Percentiles rank a stretch among this genome's conserved stretches.
These are phyloP conservation scores for Sisor rabdophorus DNA, from an alignment of 2,113 vertebrate genomes.

Conservation along the genomic window DNA sequence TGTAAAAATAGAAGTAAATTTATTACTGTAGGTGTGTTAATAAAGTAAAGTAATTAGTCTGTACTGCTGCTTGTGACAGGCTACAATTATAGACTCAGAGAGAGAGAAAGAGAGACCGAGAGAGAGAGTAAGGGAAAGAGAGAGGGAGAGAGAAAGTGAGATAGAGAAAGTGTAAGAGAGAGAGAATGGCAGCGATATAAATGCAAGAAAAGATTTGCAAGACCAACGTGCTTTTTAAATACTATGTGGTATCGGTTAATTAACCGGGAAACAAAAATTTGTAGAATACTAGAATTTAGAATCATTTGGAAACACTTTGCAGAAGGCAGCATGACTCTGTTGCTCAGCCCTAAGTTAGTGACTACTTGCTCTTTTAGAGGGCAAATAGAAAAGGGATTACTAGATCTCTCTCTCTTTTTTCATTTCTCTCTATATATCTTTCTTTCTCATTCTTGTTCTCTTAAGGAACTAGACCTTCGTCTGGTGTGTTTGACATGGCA, in stretches of 20 bases:
- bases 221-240: background rate
- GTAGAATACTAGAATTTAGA: slow-evolving; percentile 51
- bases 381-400: slow-evolving; percentile 3
- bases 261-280: slow-evolving; percentile 49
- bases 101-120: background rate
- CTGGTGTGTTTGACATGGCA: slow-evolving; percentile 26
- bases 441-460: background rate
- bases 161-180: background rate
- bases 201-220: background rate
- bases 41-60: background rate
- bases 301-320: slow-evolving; percentile 57
- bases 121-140: background rate
- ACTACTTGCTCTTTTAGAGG: slow-evolving; percentile 29
- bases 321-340: slow-evolving; percentile 38
- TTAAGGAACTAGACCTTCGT: slow-evolving; percentile 24
- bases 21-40: background rate
- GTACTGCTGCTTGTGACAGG: background rate
- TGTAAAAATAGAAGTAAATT: background rate
- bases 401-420: background rate
- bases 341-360: slow-evolving; percentile 15
- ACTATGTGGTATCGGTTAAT: background rate
- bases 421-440: background rate
- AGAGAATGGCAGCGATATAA: background rate
- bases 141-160: background rate
- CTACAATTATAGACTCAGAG: background rate